Percentiles rank a stretch among this genome's conserved stretches.
Conservation (phyloP, 2,888 invertebrate species). For the Philhelius pedissequus region DNA sequence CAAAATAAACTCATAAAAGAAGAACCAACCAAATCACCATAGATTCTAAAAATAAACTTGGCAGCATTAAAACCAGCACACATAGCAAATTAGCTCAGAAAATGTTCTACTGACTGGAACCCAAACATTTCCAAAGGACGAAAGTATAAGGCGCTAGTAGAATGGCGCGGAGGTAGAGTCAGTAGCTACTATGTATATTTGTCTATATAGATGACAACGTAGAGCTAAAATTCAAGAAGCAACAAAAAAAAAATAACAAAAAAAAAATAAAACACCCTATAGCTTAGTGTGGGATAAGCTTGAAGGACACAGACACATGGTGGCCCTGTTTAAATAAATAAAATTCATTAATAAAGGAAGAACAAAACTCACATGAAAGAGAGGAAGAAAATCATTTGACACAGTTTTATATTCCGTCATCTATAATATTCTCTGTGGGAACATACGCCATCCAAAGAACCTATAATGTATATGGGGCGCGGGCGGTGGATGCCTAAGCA, state of each 20-base stretch:
- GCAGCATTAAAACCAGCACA: slow-evolving; percentile 49
- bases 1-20: background rate
- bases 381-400: slow-evolving; percentile 55
- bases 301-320: slow-evolving; percentile 54
- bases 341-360: background rate
- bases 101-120: background rate
- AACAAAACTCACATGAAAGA: background rate
- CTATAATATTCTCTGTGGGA: background rate
- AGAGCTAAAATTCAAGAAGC: slow-evolving; percentile 51
- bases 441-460: background rate
- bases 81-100: slow-evolving; percentile 45
- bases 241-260: slow-evolving; percentile 32
- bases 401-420: slow-evolving; percentile 49
- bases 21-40: slow-evolving; percentile 36
- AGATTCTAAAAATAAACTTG: slow-evolving; percentile 55
- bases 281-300: slow-evolving; percentile 49
- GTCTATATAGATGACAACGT: slow-evolving; percentile 17
- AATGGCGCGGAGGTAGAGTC: background rate
- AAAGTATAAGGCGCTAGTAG: background rate
- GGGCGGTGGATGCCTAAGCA: slow-evolving; percentile 9
- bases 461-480: background rate
- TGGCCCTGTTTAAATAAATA: slow-evolving; percentile 7
- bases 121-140: slow-evolving; percentile 14
- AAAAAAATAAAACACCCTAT: slow-evolving; percentile 10
- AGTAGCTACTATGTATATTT: too few relatives aligned